These are phyloP conservation scores for Sycophaga agraensis DNA, from an alignment of 1,140 invertebrate genomes.

Conservation along the genomic window DNA sequence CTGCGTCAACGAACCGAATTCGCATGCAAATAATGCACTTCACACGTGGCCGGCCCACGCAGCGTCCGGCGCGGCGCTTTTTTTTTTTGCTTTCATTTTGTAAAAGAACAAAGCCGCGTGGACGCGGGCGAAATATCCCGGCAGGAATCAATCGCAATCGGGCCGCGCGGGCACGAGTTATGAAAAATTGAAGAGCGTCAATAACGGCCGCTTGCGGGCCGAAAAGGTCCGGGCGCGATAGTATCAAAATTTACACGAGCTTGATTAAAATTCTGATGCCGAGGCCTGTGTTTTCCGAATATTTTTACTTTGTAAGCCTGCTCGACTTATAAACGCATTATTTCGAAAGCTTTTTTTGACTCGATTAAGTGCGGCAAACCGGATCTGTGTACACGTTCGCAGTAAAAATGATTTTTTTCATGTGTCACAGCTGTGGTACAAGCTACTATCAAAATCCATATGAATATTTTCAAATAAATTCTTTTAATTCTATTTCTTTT, in stretches of 20 bases:
- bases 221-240: slow-evolving; percentile 9
- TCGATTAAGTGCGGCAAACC: too few species aligned
- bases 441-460: too few species aligned
- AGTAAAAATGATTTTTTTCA: too few species aligned
- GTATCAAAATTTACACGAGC: slow-evolving; percentile 20
- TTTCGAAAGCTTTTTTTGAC: slow-evolving; percentile 14
- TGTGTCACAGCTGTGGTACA: too few species aligned
- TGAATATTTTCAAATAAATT: too few species aligned
- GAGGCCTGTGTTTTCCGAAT: background rate
- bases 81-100: too few species aligned
- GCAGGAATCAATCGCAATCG: slow-evolving; percentile 18
- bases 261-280: slow-evolving; percentile 22
- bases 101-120: background rate
- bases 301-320: too few species aligned
- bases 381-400: too few species aligned
- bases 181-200: slow-evolving; percentile 28
- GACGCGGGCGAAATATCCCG: background rate
- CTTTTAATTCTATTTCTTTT: too few species aligned
- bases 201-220: slow-evolving; percentile 1
- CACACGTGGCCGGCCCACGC: background rate
- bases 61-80: too few species aligned
- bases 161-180: background rate
- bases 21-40: slow-evolving; percentile 30
- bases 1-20: slow-evolving; percentile 17
- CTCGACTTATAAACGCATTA: too few species aligned